Evolutionary conservation across 2,888 invertebrate species (phyloP), one percentile per base, ranked within the genome.

Genomic region (Orchestes rusci): DNA sequence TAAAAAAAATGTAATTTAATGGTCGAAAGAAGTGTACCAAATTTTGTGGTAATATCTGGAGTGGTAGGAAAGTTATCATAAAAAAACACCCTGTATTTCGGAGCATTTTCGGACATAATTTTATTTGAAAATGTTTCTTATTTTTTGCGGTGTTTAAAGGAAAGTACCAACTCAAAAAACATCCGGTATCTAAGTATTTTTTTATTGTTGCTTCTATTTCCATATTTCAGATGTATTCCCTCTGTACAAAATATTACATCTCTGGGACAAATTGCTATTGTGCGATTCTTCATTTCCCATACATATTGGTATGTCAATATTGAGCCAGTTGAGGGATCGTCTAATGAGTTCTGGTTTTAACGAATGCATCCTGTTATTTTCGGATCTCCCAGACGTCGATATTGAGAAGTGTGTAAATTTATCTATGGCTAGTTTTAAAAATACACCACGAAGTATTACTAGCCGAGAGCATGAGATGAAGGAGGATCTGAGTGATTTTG

Each of bases 301-400:
- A 2, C 93, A 89, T 65, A 89, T 99, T 63, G 99, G 97, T 1
- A 79, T 96, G 5, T 90, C 93, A 0, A 88, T 99, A 55, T 72
- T 99, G 30, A 79, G 84, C 41, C 96, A 97, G 65, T 71, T 97
- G 17, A 74, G 91, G 40, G 83, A 82, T 53, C 82, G 88, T 0
- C 69, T 96, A 4, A 74, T 99, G 2, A 77, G 79, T 4, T 93
- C 91, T 0, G 94, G 94, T 15, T 99, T 99, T 70, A 99, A 99
- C 66, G 99, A 99, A 65, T 97, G 97, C 64, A 99, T 99, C 56
- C 72, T 99, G 28, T 73, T 97, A 16, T 99, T 99, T 70, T 96
- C 96, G n/a, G 97, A 99, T 72, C 76, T 99, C 61, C 97, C 97
- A 36, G 95, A 95, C 69, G 90, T 96, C 47, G 93, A 94, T 57